Evolutionary conservation across 2,797 vertebrate species (phyloP), one percentile per base, ranked within the genome.

Genomic region (Sandelia bainsii): DNA sequence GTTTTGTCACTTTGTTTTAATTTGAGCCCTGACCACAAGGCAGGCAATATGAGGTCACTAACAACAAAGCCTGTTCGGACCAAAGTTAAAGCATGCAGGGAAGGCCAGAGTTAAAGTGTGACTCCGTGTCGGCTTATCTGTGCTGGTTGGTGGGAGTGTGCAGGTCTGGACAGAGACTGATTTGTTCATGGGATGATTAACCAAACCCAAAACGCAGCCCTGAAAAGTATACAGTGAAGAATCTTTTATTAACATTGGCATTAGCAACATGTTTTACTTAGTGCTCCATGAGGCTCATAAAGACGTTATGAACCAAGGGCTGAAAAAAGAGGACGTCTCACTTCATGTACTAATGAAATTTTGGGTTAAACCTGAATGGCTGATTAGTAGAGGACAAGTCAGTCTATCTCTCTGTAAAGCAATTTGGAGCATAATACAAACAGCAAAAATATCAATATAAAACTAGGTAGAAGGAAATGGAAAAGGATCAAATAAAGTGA

Each of bases 101-200:
- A 25, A 48, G 42, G 42, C 17, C 51, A 29, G 52, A 63, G 66
- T 42, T 51, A 29, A 61, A 0, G 9, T 39, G 12, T 39, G 37
- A 34, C 32, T 20, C 8, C 32, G 1, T 32, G 16, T n/a, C 0
- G 19, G 29, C 32, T n/a, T 59, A 32, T 34, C 34, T 58, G 19
- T 76, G 39, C 32, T 32, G 12, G 32, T 22, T 45, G 23, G 25
- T 69, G 46, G 32, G 20, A 22, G 0, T 57, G 39, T 72, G 3
- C 46, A 22, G 27, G 32, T 53, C 59, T 51, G 53, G 27, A 68
- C 52, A 50, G n/a, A 63, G 48, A 50, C 42, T 56, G 19, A 40
- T 56, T 29, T 39, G 16, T 68, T 23, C 29, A 49, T n/a, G 22
- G 4, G 16, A 64, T 50, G 49, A 72, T 72, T 39, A 39, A 49